Evolutionary conservation across 2,797 vertebrate species (phyloP).

Genomic region (Chiroxiphia lanceolata): DNA sequence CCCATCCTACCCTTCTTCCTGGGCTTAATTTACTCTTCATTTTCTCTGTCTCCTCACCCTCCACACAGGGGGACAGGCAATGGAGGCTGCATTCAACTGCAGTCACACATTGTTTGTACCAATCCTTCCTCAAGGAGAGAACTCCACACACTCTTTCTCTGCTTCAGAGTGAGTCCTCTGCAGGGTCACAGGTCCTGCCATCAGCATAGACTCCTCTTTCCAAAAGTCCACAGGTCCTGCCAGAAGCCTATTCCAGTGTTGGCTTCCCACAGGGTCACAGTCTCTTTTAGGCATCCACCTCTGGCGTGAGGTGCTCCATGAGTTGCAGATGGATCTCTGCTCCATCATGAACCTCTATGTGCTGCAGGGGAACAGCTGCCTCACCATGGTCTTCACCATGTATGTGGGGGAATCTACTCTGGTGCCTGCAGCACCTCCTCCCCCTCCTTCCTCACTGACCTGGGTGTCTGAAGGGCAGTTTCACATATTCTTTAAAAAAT

Average conservation of each 20-base stretch:
- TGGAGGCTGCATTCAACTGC: background rate
- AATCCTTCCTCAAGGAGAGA: background rate
- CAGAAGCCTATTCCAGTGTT: rapidly evolving
- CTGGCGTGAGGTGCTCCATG: rapidly evolving
- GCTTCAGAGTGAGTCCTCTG: background rate
- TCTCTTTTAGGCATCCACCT: background rate
- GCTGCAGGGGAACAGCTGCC: background rate
- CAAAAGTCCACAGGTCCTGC: background rate
- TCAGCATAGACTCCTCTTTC: background rate
- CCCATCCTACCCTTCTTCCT: background rate
- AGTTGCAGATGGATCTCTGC: background rate
- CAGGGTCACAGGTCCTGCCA: background rate
- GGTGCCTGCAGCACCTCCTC: rapidly evolving
- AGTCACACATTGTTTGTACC: no score
- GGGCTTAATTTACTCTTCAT: background rate
- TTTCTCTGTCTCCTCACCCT: rapidly evolving
- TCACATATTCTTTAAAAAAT: background rate
- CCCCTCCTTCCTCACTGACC: background rate
- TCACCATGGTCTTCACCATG: rapidly evolving
- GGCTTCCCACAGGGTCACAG: background rate
- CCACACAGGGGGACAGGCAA: rapidly evolving
- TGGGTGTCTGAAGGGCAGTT: background rate
- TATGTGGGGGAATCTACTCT: background rate
- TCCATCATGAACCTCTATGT: background rate
- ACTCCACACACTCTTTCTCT: background rate